A percentile compares a stretch with the other conserved stretches of the same genome.
Evolutionary conservation across 2,888 invertebrate genomes (phyloP).

Genomic region (Conistra vaccinii): DNA sequence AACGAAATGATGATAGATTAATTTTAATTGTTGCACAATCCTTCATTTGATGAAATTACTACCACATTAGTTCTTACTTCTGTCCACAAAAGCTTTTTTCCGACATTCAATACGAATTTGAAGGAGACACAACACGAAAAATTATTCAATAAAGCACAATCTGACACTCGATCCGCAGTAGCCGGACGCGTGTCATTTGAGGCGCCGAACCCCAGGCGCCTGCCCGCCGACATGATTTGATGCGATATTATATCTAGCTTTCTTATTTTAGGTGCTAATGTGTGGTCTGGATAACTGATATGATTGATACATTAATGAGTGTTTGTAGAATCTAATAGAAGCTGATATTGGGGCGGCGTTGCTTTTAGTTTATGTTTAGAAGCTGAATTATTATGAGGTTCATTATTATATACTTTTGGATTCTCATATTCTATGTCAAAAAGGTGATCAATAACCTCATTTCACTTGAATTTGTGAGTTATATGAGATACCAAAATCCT

Average conservation of each 20-base stretch:
- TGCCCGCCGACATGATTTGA: constrained; percentile 62
- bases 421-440: not conserved
- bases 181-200: constrained; percentile 73
- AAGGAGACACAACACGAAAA: constrained; percentile 33
- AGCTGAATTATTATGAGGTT: not conserved
- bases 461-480: not conserved
- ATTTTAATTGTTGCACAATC: not conserved
- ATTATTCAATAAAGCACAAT: constrained; percentile 59
- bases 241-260: constrained; percentile 59
- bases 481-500: not conserved
- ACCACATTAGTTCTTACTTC: not conserved
- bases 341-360: constrained; percentile 10
- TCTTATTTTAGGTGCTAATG: constrained; percentile 60
- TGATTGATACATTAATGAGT: constrained; percentile 43
- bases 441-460: not conserved
- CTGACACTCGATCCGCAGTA: constrained; percentile 59
- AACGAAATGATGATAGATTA: not conserved
- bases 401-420: not conserved
- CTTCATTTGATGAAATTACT: not conserved
- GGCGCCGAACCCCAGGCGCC: constrained; percentile 74
- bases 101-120: not conserved
- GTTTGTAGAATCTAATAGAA: constrained; percentile 30
- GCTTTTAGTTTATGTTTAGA: constrained; percentile 9
- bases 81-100: not conserved
- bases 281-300: constrained; percentile 56